Base-by-base conservation (phyloP, 1,140 invertebrate species). In the Cotesia vestalis region DNA sequence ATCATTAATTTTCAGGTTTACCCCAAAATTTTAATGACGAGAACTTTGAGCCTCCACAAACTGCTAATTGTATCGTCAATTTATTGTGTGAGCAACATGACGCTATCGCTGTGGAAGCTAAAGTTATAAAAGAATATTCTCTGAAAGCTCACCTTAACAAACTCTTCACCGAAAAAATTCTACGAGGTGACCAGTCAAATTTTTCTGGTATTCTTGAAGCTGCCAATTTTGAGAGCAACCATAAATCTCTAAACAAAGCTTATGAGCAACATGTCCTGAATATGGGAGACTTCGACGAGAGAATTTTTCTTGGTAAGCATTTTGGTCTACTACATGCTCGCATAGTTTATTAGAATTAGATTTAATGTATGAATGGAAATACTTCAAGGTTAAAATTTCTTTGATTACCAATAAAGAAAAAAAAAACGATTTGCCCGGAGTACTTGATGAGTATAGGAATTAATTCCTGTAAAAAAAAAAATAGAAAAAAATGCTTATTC, bases 231-330 rank as follows among this genome's bases (percentile, higher is more conserved):
- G 94, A 96, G 77, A 82, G 86, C 3, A 96, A 94, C 87, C 92
- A 92, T 2, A 97, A 95, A 88, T 91, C 91, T 72, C 88, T 98
- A 55, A 96, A 94, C 76, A 94, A 92, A 83, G 87, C 91, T 34
- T 99, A 99, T 83, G 97, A 98, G 83, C 93, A 94, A 74, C 95
- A 95, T 85, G 93, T 98, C 51, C 85, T 98, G 11, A 96, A 91
- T 83, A 92, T 94, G 66, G 96, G 96, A 4, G 96, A 98, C 87
- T 97, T 99, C 86, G 97, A 99, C 82, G 98, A 99, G 86, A 90
- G 96, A 81, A 95, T 99, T 81, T 96, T 98, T 87, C 89, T 94
- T 85, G 91, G 92, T 93, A 88, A 88, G 87, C 75, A 71, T 59
- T 53, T 36, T 60, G 12, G 34, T 52, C 34, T 11, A 69, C 40